Conservation (phyloP, 2,797 vertebrate genomes). For the Dendrocincla fuliginosa region DNA sequence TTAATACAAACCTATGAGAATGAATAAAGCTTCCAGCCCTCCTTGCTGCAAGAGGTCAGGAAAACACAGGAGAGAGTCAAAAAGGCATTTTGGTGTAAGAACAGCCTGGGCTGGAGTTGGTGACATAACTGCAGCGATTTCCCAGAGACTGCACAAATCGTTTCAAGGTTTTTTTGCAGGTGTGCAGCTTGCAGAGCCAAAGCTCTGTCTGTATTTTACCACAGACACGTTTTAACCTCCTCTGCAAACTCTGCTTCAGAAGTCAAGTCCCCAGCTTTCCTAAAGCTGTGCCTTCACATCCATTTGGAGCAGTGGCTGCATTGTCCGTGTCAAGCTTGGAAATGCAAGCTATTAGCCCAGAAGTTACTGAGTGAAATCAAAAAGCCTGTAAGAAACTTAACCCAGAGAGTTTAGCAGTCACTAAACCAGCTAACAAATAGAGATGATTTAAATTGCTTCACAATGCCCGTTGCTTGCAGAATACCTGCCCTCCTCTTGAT, state of each 20-base stretch:
- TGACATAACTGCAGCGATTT: conserved; percentile 22
- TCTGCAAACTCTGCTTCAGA: neutral
- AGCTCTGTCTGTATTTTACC: neutral
- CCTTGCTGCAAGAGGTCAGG: neutral
- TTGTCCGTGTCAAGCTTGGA: neutral
- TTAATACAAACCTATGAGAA: neutral
- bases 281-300: neutral
- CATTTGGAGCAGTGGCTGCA: neutral
- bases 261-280: conserved; percentile 3
- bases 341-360: neutral
- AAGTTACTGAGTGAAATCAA: neutral
- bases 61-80: neutral
- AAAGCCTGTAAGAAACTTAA: conserved; percentile 11
- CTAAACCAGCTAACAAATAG: conserved; percentile 23
- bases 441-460: conserved; percentile 1
- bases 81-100: neutral
- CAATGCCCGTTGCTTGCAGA: conserved; percentile 22
- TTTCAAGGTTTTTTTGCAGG: neutral
- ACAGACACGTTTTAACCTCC: neutral
- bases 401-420: neutral
- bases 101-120: neutral
- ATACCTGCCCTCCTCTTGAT: conserved; percentile 34
- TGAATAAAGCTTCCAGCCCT: neutral
- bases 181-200: neutral
- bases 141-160: neutral